Percentiles rank a stretch among this genome's conserved stretches.
phyloP scores from a whole-genome alignment of 2,113 vertebrate genomes.

The Xerus inauris region DNA sequence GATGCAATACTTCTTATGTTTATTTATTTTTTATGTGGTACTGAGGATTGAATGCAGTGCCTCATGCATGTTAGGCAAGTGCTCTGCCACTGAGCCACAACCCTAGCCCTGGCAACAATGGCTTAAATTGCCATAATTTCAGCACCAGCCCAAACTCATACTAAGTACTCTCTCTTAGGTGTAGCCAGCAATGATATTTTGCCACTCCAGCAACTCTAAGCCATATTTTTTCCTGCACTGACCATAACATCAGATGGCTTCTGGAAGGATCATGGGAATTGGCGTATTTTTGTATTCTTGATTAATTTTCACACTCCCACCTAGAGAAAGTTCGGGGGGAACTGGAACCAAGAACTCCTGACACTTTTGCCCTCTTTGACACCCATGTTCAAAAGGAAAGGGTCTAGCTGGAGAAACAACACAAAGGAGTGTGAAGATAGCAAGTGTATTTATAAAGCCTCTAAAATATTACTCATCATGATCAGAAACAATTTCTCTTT shows the following conservation, averaged over 20 bases:
- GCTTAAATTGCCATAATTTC: background rate
- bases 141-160: background rate
- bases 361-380: slow-evolving; percentile 6
- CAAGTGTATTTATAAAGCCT: slow-evolving; percentile 71
- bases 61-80: too few relatives aligned
- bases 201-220: background rate
- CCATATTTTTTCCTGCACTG: background rate
- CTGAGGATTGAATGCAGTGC: too few relatives aligned
- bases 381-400: background rate
- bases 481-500: slow-evolving; percentile 73
- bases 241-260: slow-evolving; percentile 71
- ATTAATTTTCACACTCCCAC: slow-evolving; percentile 40
- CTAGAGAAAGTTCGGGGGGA: slow-evolving; percentile 44
- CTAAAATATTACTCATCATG: slow-evolving; percentile 76
- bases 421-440: slow-evolving; percentile 54
- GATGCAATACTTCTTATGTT: too few relatives aligned
- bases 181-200: background rate
- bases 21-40: too few relatives aligned
- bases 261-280: slow-evolving; percentile 74
- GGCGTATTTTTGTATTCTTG: slow-evolving; percentile 77
- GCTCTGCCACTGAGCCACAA: too few relatives aligned
- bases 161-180: background rate
- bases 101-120: too few relatives aligned
- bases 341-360: slow-evolving; percentile 14
- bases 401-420: slow-evolving; percentile 8